Base-by-base conservation (phyloP, 1,140 invertebrate species). In the Lordiphosa mommai region DNA sequence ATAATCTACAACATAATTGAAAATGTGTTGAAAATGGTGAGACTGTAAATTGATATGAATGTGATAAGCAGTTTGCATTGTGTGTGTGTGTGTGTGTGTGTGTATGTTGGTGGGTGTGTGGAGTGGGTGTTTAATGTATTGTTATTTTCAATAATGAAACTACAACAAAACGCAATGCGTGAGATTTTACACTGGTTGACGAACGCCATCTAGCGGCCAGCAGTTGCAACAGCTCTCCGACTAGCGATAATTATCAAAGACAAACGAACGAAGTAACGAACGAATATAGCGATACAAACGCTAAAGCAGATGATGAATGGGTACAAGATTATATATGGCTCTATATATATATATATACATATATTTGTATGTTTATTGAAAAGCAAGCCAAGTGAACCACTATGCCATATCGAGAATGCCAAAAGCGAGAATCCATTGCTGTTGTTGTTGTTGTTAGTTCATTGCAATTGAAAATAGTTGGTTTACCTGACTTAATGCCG, bases 401-500 rank as follows among this genome's bases (percentile, higher is more conserved):
- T 27, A 38, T 38, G 17, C 16, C 12, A 27, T 48, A 27, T 20
- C 27, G 29, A 48, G 17, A 33, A 29, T 36, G 48, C 48, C 33
- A 12, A 49, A 49, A 37, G 33, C 47, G 58, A 68, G 64, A 58
- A 7, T 34, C 12, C 9, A 46, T 60, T 56, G 58, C 51, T 36
- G 17, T 61, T 57, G 53, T 69, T 70, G 56, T 70, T 68, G 63
- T 70, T 71, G 49, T 63, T 80, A 63, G 80, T 86, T 87, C 66
- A 87, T 87, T 87, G 61, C 57, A 60, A 84, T 87, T 72, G 79
- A 87, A 87, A 87, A 87, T 88, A 88, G 72, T 71, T 80, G 66
- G 76, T 87, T 88, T 88, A 88, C 86, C 86, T 88, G 86, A 87
- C 86, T 88, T 88, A 88, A 88, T 88, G 86, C 86, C 82, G 86